phyloP scores from a whole-genome alignment of 53 echinoderm and acorn worm genomes.

The Holothuria scabra region DNA sequence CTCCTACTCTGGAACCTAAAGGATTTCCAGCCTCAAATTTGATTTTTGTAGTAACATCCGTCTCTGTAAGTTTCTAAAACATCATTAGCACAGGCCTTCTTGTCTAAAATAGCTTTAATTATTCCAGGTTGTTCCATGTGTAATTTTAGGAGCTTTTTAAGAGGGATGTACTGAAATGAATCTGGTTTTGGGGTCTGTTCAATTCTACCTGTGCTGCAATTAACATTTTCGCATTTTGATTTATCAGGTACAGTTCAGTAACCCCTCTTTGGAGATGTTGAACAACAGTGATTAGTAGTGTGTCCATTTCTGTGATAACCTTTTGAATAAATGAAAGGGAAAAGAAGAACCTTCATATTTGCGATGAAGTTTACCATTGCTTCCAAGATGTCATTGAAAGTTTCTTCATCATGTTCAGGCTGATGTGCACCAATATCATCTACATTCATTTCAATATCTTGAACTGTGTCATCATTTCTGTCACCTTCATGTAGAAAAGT shows the following conservation, averaged over 20 bases:
- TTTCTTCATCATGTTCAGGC: neutral
- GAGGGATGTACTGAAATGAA: slow-evolving; percentile 53
- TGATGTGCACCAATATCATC: neutral
- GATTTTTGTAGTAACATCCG: slow-evolving; percentile 49
- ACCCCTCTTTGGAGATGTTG: neutral
- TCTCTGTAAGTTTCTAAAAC: slow-evolving; percentile 55
- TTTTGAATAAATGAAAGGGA: slow-evolving; percentile 30
- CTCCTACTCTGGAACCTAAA: slow-evolving; percentile 36
- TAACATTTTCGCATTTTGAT: neutral
- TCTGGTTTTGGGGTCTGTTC: slow-evolving; percentile 13
- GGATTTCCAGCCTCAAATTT: slow-evolving; percentile 49
- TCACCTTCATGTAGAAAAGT: neutral
- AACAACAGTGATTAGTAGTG: neutral
- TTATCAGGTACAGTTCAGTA: neutral
- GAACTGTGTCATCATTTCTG: neutral
- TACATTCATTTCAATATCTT: neutral
- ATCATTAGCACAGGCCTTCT: slow-evolving; percentile 17
- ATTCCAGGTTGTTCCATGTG: slow-evolving; percentile 62
- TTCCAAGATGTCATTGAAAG: neutral
- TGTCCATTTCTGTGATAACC: too few relatives aligned
- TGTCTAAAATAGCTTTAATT: slow-evolving; percentile 50
- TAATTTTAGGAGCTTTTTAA: slow-evolving; percentile 13
- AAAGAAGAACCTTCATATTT: slow-evolving; percentile 1
- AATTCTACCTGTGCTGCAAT: slow-evolving; percentile 27
- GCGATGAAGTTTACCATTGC: neutral